A percentile compares a stretch with the other conserved stretches of the same genome.
Conservation (phyloP, 2,888 invertebrate genomes). For the Stenodera caucasica region DNA sequence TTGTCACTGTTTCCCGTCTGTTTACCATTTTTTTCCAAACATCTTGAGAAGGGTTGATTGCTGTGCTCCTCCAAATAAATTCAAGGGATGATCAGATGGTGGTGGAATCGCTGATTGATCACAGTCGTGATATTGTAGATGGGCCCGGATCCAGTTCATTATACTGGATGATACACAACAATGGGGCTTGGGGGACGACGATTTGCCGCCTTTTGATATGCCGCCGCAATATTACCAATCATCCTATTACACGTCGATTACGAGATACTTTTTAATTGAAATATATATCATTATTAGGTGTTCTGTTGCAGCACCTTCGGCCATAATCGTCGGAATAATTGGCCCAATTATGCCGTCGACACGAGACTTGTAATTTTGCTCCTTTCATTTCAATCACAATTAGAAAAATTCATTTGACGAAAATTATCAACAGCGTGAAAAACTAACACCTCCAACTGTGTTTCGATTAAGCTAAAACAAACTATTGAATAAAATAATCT, state of each 20-base stretch:
- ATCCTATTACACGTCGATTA: slow-evolving; percentile 30
- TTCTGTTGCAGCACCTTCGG: slow-evolving; percentile 17
- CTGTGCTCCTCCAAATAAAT: background rate
- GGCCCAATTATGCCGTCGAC: slow-evolving; percentile 2
- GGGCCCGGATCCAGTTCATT: slow-evolving; percentile 21
- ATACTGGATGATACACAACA: slow-evolving; percentile 30
- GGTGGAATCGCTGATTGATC: background rate
- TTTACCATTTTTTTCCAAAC: slow-evolving; percentile 12
- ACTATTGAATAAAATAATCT: slow-evolving; percentile 16
- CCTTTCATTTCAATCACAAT: background rate
- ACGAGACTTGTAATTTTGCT: background rate
- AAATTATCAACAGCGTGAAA: background rate
- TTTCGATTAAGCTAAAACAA: slow-evolving; percentile 5
- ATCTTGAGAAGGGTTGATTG: slow-evolving; percentile 19
- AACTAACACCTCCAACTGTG: slow-evolving; percentile 3
- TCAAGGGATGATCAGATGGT: background rate
- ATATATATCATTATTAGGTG: slow-evolving; percentile 30
- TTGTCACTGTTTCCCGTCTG: slow-evolving; percentile 19
- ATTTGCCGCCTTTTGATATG: slow-evolving; percentile 22
- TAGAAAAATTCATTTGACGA: background rate
- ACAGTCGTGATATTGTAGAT: slow-evolving; percentile 7
- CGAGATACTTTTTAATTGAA: slow-evolving; percentile 29
- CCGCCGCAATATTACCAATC: slow-evolving; percentile 29
- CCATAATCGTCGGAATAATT: background rate
- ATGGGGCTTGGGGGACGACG: slow-evolving; percentile 10